A percentile compares a stretch with the other conserved stretches of the same genome.
phyloP scores from a whole-genome alignment of 2,797 vertebrate species.

The Hemitrygon akajei region DNA sequence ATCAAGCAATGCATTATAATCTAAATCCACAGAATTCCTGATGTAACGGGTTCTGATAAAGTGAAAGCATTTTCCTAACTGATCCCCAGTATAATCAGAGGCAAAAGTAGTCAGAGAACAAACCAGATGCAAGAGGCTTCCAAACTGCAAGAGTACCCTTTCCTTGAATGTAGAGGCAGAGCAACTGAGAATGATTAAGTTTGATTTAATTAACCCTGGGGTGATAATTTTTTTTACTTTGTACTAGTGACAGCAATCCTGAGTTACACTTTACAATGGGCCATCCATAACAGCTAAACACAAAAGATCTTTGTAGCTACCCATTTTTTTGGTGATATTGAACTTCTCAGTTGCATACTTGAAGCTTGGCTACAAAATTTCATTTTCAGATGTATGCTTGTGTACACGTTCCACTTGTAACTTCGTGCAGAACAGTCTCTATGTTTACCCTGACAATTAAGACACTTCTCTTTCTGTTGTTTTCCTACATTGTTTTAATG shows the following conservation, averaged over 20 bases:
- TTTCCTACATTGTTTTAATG: background rate
- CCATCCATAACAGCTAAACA: background rate
- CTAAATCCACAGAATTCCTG: background rate
- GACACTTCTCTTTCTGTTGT: background rate
- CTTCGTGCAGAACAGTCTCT: background rate
- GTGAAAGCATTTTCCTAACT: background rate
- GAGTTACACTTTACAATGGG: background rate
- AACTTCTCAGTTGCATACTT: background rate
- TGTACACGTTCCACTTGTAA: background rate
- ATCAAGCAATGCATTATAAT: background rate
- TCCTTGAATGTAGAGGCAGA: background rate
- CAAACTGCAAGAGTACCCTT: background rate
- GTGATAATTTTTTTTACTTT: background rate
- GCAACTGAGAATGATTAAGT: background rate
- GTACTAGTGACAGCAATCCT: background rate
- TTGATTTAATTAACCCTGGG: background rate
- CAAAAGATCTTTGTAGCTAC: background rate
- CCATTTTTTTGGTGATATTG: background rate
- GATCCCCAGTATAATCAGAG: background rate
- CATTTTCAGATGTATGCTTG: background rate
- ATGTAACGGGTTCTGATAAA: background rate
- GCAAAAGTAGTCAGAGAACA: background rate
- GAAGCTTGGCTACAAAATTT: background rate
- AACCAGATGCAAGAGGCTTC: background rate
- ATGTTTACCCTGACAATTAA: background rate